Evolutionary conservation across 53 echinoderm and acorn worm species (phyloP).

Genomic region (Patiria pectinifera): DNA sequence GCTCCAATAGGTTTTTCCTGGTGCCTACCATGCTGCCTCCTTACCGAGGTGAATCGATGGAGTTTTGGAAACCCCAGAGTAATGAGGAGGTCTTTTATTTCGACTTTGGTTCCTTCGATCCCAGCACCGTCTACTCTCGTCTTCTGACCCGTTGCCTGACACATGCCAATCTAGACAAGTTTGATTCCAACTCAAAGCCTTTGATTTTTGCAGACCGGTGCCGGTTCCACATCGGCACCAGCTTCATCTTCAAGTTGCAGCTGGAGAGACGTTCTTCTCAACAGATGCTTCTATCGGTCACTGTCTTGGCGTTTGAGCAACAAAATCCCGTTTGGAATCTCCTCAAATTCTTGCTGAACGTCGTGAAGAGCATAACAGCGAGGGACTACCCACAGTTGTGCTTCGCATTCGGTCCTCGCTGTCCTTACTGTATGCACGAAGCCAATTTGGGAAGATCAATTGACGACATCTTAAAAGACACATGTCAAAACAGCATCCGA

Average conservation of each 20-base stretch:
- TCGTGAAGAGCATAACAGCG: slow-evolving; percentile 15
- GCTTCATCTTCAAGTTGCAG: slow-evolving; percentile 39
- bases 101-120: slow-evolving; percentile 49
- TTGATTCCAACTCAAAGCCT: background rate
- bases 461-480: background rate
- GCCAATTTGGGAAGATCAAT: background rate
- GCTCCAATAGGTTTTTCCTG: background rate
- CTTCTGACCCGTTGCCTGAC: slow-evolving; percentile 45
- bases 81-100: slow-evolving; percentile 37
- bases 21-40: slow-evolving; percentile 44
- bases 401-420: slow-evolving; percentile 47
- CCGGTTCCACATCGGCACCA: slow-evolving; percentile 40
- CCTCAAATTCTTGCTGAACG: background rate
- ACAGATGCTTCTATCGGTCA: slow-evolving; percentile 46
- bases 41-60: background rate
- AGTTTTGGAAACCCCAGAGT: background rate
- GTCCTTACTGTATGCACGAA: slow-evolving; percentile 7
- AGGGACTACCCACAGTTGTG: slow-evolving; percentile 36
- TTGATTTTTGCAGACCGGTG: slow-evolving; percentile 43
- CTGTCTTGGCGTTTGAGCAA: slow-evolving; percentile 24
- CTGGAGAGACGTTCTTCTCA: slow-evolving; percentile 25
- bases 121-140: slow-evolving; percentile 47
- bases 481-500: background rate
- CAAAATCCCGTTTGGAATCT: background rate
- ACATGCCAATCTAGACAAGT: slow-evolving; percentile 6